Conservation (phyloP, 92 coral and sea anemone species). For the Nematostella vectensis region DNA sequence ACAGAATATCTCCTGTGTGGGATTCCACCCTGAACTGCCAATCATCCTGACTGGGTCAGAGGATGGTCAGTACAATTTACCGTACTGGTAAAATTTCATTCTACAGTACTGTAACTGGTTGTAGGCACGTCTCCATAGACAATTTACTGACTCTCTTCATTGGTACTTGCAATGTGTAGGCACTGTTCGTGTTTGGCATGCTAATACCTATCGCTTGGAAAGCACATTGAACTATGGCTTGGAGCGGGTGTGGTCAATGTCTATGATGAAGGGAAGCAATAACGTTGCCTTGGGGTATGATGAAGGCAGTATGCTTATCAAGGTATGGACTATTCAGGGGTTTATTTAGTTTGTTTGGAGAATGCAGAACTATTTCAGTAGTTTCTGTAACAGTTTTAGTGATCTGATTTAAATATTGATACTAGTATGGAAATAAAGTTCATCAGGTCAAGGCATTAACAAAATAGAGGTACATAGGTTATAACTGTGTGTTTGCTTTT, state of each 20-base stretch:
- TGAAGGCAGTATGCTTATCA: constrained; percentile 94
- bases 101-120: too few species aligned
- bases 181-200: constrained; percentile 98
- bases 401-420: too few species aligned
- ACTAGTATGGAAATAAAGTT: too few species aligned
- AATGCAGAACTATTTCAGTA: too few species aligned
- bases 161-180: too few species aligned
- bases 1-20: constrained; percentile 98
- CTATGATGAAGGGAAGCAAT: constrained; percentile 92
- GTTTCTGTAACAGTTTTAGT: too few species aligned
- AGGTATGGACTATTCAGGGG: constrained; percentile 65
- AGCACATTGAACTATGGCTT: constrained; percentile 94
- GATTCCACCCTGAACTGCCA: constrained; percentile 96
- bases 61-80: constrained; percentile 74
- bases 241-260: constrained; percentile 95
- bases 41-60: constrained; percentile 93
- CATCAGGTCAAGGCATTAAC: too few species aligned
- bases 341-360: too few species aligned
- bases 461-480: too few species aligned
- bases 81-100: neutral
- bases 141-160: too few species aligned
- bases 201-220: constrained; percentile 92
- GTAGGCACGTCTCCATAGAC: too few species aligned
- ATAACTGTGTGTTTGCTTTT: too few species aligned
- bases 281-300: constrained; percentile 97